Evolutionary conservation across 2,797 vertebrate species (phyloP), one percentile per base, ranked within the genome.

Genomic region (Coregonus sp.): DNA sequence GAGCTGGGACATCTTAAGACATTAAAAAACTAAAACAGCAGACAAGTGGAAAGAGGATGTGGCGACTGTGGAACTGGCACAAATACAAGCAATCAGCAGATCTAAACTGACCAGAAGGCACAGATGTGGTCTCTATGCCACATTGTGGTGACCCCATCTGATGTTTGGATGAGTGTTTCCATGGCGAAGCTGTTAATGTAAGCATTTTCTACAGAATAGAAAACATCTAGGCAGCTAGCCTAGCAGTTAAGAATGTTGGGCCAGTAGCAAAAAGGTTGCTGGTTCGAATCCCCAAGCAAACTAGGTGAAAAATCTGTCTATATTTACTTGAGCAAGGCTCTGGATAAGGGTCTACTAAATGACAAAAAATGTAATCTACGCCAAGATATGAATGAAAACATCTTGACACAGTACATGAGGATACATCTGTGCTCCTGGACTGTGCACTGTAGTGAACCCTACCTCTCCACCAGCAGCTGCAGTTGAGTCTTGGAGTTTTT

Each of bases 401-500:
- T 37, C 18, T 25, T n/a, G 51, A 31, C 69, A 77, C 5, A 80
- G 76, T 47, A 47, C 40, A 47, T 47, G 40, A 47, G 40, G 9
- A 47, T 47, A 47, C 4, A 37, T 63, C 9, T 15, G 18, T 70
- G 37, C 63, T 47, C 33, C 11, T 25, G 52, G 54, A 65, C 37
- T 69, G 67, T 61, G 9, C 6, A 59, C 20, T 20, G 40, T 54
- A 69, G 18, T 65, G 4, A 25, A 18, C 31, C 54, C 59, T 31
- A 63, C 97, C 97, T 96, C 80, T 97, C 90, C 83, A 99, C 92
- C 83, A 90, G 67, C 75, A 99, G 93, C 87, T 88, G 89, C 71
- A 99, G 94, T 56, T 93, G 92, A 0, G 94, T 96, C 5, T 87
- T 90, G 66, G 95, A 96, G 92, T 92, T 95, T 88, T 95, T 96